Percentiles rank a stretch among this genome's conserved stretches.
Evolutionary conservation across 2,113 vertebrate species (phyloP).

Genomic region (Centropristis striata): DNA sequence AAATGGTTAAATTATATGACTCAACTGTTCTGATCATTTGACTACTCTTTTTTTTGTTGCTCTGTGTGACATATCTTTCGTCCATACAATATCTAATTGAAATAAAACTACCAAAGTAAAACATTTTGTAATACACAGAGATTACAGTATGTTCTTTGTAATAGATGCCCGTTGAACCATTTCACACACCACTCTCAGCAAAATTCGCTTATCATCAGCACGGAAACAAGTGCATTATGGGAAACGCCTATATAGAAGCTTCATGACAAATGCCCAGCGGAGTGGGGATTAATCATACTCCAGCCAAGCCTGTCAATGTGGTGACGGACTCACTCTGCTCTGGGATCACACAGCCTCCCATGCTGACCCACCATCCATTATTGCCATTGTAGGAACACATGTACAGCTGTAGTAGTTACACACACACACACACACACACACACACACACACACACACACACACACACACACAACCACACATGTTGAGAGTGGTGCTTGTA

Average conservation of each 20-base stretch:
- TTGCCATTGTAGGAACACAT: constrained; percentile 45
- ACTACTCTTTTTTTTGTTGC: too few species aligned
- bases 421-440: too few species aligned
- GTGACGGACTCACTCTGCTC: constrained; percentile 65
- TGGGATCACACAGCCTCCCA: constrained; percentile 62
- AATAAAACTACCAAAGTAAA: background rate
- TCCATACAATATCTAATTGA: background rate
- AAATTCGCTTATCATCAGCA: constrained; percentile 5
- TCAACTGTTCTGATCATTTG: too few species aligned
- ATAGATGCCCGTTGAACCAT: background rate
- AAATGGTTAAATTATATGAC: too few species aligned
- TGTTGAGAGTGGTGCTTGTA: background rate
- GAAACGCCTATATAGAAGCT: constrained; percentile 36
- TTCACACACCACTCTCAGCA: constrained; percentile 15
- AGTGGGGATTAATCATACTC: constrained; percentile 65
- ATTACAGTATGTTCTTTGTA: background rate
- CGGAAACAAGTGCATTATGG: constrained; percentile 42
- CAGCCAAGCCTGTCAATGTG: constrained; percentile 34
- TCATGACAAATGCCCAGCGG: constrained; percentile 56
- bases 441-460: constrained; percentile 17
- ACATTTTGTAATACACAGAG: constrained; percentile 4
- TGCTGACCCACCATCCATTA: constrained; percentile 66
- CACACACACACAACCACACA: background rate
- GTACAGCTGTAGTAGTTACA: constrained; percentile 10
- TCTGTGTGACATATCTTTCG: too few species aligned